Base-by-base conservation (phyloP, 2,113 vertebrate genomes). In the Aldabrachelys gigantea region DNA sequence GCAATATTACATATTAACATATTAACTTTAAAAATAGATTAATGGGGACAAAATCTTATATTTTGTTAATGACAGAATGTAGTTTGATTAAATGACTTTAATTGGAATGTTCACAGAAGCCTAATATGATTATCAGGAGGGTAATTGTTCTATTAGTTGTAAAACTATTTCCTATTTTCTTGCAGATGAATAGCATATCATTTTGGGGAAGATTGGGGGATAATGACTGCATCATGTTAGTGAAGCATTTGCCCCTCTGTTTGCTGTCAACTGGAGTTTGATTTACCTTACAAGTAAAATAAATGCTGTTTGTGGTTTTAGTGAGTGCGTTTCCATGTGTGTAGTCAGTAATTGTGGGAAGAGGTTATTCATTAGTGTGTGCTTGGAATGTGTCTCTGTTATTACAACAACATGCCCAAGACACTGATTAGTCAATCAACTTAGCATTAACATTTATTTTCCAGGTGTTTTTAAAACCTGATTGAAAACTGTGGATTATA, bases 211-310 rank as follows among this genome's bases (percentile, higher is more conserved):
- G 62, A 82, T 80, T 80, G 29, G 59, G 59, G 59, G 57, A 31
- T 89, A 52, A 90, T 59, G 80, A 78, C 89, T 49, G 22, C 53
- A 22, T 90, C 90, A 80, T 85, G 80, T 83, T 88, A 52, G 56
- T 16, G 47, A 95, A 82, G n/a, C 86, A 49, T 90, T 89, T 91
- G 56, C 93, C 54, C 79, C 78, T 85, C 1, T 78, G 80, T 59
- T 96, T 89, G n/a, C 87, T 97, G 94, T 92, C 95, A 78, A 10
- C 80, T 91, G 76, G 87, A 79, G 29, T 91, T 92, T 94, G 90
- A 94, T 94, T 96, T 91, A 59, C 79, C 62, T 89, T 79, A 53
- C 27, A 84, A 95, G 84, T 65, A 87, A 80, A 96, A 83, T 75
- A 54, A 78, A 52, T 5, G 12, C 81, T 93, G 78, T 72, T 84